Evolutionary conservation across 2,113 vertebrate genomes (phyloP).

Genomic region (Gopherus flavomarginatus): DNA sequence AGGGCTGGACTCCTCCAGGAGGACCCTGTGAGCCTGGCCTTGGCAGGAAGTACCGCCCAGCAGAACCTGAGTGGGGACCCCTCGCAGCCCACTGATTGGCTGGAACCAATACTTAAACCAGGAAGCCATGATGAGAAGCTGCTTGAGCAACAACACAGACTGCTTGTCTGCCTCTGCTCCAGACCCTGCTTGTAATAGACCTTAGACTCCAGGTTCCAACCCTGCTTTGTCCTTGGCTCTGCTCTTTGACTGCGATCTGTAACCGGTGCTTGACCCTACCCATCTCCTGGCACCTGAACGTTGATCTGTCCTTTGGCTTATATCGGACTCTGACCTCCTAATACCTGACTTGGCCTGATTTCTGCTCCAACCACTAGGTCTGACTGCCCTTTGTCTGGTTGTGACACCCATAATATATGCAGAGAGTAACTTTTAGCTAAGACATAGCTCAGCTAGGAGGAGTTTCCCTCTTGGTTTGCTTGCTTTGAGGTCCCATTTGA

Average conservation of each 20-base stretch:
- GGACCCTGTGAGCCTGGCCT: not conserved
- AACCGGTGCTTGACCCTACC: not conserved
- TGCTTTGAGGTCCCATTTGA: not conserved
- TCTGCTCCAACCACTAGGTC: not conserved
- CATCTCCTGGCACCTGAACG: not conserved
- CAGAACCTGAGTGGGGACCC: not conserved
- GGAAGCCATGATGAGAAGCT: not conserved
- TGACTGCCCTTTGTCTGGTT: not conserved
- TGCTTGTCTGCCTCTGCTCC: not conserved
- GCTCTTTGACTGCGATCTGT: not conserved
- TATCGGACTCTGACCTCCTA: not conserved
- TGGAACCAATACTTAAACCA: not conserved
- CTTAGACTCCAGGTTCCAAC: not conserved
- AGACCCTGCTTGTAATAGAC: not conserved
- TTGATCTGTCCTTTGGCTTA: not conserved
- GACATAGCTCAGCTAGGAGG: not conserved
- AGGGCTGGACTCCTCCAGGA: not conserved
- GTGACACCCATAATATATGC: not conserved
- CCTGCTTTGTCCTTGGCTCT: not conserved
- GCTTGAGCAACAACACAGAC: not conserved
- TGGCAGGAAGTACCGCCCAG: not conserved
- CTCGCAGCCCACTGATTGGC: not conserved
- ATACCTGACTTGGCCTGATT: not conserved
- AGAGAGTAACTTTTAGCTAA: not conserved
- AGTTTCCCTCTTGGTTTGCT: fast-evolving